These are phyloP conservation scores for Hycleus cichorii DNA, from an alignment of 1,140 invertebrate species.

Conservation along the genomic window DNA sequence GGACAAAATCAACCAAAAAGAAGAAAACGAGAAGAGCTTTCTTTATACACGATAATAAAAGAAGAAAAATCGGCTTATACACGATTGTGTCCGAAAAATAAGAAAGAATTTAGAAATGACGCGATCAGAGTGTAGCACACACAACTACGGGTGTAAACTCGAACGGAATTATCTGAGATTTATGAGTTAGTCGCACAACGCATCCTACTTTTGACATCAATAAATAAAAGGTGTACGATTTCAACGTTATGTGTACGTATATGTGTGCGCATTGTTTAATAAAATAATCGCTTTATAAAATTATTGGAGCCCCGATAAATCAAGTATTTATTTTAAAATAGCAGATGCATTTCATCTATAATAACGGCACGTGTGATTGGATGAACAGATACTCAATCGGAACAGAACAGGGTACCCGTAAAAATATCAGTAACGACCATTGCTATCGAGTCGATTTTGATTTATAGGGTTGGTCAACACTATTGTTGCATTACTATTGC, in stretches of 20 bases:
- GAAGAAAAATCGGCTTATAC: constrained; percentile 1
- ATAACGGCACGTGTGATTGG: constrained; percentile 30
- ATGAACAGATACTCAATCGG: constrained; percentile 29
- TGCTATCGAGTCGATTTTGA: constrained; percentile 30
- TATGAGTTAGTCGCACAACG: constrained; percentile 2
- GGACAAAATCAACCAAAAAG: too few relatives aligned
- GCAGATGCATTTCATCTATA: constrained; percentile 4
- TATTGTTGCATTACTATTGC: constrained; percentile 31
- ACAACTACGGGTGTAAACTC: too few relatives aligned
- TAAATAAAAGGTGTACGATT: neutral
- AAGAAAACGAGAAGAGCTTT: too few relatives aligned
- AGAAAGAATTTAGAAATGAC: neutral
- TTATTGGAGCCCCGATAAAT: constrained; percentile 36
- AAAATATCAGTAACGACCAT: constrained; percentile 34
- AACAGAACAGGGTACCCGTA: constrained; percentile 26
- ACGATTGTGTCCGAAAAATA: neutral
- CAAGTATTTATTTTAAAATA: constrained; percentile 30
- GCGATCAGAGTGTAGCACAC: neutral
- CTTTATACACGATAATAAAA: too few relatives aligned
- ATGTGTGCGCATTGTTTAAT: constrained; percentile 28
- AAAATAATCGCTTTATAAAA: constrained; percentile 38
- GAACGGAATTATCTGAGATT: constrained; percentile 13
- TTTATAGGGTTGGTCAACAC: constrained; percentile 27
- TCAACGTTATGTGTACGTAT: too few relatives aligned
- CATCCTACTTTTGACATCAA: constrained; percentile 1